Conservation (phyloP, 2,113 vertebrate species). For the Tachycineta bicolor region DNA sequence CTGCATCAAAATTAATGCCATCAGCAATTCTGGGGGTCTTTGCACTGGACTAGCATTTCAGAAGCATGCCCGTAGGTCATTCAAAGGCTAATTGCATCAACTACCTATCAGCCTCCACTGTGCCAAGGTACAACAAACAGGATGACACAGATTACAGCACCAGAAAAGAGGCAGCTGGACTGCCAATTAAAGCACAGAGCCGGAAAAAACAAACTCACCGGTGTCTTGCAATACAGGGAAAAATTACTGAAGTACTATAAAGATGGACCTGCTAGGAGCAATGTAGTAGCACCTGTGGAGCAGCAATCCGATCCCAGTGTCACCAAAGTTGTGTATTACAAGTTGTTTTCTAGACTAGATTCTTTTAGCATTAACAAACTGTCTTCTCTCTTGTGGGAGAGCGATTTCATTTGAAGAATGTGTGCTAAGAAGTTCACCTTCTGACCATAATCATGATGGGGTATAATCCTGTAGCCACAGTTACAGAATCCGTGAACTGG, state of each 20-base stretch:
- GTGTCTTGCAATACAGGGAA: background rate
- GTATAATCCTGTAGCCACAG: background rate
- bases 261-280: background rate
- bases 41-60: background rate
- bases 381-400: background rate
- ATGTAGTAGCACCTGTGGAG: background rate
- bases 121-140: background rate
- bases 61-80: background rate
- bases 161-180: background rate
- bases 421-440: background rate
- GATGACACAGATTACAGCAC: background rate
- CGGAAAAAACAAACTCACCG: background rate
- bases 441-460: background rate
- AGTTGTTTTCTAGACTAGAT: background rate
- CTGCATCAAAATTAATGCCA: background rate
- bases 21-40: background rate
- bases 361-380: background rate
- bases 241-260: background rate
- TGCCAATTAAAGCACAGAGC: background rate
- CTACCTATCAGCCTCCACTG: background rate
- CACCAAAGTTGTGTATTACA: background rate
- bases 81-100: background rate
- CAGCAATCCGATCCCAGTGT: background rate
- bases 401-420: background rate
- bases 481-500: background rate